Conservation (phyloP, 30 jellyfish, hydroid and myxozoan genomes). For the Hydractinia echinata region DNA sequence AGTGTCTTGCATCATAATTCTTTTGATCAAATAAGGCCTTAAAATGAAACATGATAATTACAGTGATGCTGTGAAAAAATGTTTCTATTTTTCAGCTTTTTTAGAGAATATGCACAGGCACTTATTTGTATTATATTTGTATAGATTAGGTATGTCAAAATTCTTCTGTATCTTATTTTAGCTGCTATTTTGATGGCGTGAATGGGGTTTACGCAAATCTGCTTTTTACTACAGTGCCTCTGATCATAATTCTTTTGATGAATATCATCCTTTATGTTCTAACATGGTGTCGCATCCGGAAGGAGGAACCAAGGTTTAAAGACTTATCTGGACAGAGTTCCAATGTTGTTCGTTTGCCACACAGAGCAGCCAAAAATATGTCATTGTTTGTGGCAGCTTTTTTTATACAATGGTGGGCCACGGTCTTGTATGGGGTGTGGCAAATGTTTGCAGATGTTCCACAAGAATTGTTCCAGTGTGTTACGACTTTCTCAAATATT, state of each 20-base stretch:
- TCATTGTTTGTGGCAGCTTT: conserved; percentile 17
- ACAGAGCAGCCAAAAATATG: conserved; percentile 3
- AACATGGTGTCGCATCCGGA: not conserved
- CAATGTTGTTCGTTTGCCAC: not conserved
- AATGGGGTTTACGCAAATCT: conserved; percentile 1
- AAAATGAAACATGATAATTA: too few relatives aligned
- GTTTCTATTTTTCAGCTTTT: too few relatives aligned
- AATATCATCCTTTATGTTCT: not conserved
- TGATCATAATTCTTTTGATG: not conserved
- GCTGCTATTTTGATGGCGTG: conserved; percentile 18
- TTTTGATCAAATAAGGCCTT: too few relatives aligned
- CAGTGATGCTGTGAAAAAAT: too few relatives aligned
- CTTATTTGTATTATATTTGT: not conserved
- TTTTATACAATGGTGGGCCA: too few relatives aligned
- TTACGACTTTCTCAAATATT: not conserved
- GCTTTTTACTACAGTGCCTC: not conserved
- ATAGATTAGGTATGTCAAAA: too few relatives aligned
- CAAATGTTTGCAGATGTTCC: not conserved
- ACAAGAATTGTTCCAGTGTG: not conserved
- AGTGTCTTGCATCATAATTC: too few relatives aligned
- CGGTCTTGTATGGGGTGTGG: conserved; percentile 16
- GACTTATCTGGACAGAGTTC: not conserved
- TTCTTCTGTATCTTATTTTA: not conserved
- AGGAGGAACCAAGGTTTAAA: conserved; percentile 1
- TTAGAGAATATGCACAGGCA: too few relatives aligned